Evolutionary conservation across 2,888 invertebrate species (phyloP).

Genomic region (Schizotus pectinicornis): DNA sequence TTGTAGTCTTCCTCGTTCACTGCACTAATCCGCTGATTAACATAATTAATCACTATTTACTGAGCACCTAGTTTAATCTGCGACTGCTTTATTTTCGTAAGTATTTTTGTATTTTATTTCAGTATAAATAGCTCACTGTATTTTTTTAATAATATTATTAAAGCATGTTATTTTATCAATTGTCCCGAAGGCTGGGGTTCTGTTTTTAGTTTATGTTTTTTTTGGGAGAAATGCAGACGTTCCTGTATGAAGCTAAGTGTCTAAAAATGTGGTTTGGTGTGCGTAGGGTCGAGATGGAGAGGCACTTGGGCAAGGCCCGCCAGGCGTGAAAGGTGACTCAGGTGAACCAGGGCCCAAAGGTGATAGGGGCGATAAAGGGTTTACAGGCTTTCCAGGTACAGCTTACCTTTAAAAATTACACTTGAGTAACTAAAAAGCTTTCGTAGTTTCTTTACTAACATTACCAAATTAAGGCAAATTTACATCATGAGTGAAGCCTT

Average conservation of each 20-base stretch:
- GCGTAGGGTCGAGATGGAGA: slow-evolving; percentile 64
- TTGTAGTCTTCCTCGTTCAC: slow-evolving; percentile 24
- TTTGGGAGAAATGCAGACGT: too few species aligned
- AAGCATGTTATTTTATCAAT: background rate
- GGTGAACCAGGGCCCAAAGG: slow-evolving; percentile 63
- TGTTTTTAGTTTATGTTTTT: background rate
- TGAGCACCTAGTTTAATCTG: slow-evolving; percentile 30
- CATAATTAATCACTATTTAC: slow-evolving; percentile 36
- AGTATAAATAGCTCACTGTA: background rate
- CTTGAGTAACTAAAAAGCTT: too few species aligned
- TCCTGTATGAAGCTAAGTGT: too few species aligned
- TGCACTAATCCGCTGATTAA: slow-evolving; percentile 45
- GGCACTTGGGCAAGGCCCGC: slow-evolving; percentile 68
- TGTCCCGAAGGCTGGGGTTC: background rate
- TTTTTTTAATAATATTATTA: background rate
- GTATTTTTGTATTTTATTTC: slow-evolving; percentile 35
- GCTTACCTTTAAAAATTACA: background rate
- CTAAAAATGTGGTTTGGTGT: slow-evolving; percentile 51
- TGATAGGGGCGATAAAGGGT: slow-evolving; percentile 60
- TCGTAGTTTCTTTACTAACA: too few species aligned
- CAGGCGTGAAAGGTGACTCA: slow-evolving; percentile 65
- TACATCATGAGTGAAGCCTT: too few species aligned
- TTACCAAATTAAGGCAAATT: too few species aligned
- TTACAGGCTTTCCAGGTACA: slow-evolving; percentile 61
- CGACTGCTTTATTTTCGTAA: slow-evolving; percentile 38